A percentile compares a stretch with the other conserved stretches of the same genome.
Evolutionary conservation across 2,797 vertebrate species (phyloP).

Genomic region (Picus viridis): DNA sequence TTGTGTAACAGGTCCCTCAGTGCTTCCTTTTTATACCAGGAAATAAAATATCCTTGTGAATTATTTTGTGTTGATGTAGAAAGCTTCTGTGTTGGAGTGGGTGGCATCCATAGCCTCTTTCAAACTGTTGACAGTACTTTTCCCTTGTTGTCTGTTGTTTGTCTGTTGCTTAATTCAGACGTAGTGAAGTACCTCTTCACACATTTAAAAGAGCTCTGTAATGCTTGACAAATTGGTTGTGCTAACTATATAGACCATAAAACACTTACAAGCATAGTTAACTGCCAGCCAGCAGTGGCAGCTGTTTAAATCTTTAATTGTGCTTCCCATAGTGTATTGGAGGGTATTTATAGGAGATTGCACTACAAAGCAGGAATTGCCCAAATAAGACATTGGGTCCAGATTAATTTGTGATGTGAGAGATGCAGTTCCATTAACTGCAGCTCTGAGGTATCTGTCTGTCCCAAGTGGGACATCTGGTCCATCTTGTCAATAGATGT

Average conservation of each 20-base stretch:
- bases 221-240: slow-evolving; percentile 40
- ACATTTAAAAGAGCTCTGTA: slow-evolving; percentile 37
- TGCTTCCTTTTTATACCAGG: not conserved
- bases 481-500: not conserved
- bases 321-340: not conserved
- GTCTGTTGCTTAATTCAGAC: slow-evolving; percentile 57
- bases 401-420: not conserved
- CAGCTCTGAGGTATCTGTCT: not conserved
- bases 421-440: not conserved
- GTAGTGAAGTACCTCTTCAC: slow-evolving; percentile 48
- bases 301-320: slow-evolving; percentile 41
- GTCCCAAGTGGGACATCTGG: not conserved
- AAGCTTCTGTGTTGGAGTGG: not conserved
- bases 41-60: not conserved
- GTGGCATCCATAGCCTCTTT: not conserved
- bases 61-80: slow-evolving; percentile 13
- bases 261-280: slow-evolving; percentile 51
- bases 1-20: not conserved
- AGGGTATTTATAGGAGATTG: slow-evolving; percentile 1
- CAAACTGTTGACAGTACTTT: slow-evolving; percentile 20
- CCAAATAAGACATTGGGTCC: not conserved
- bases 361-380: not conserved
- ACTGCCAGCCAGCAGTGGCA: slow-evolving; percentile 24
- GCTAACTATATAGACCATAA: slow-evolving; percentile 51
- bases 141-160: slow-evolving; percentile 3